These are phyloP conservation scores for Heliangelus exortis DNA, from an alignment of 2,797 vertebrate species.

Conservation along the genomic window DNA sequence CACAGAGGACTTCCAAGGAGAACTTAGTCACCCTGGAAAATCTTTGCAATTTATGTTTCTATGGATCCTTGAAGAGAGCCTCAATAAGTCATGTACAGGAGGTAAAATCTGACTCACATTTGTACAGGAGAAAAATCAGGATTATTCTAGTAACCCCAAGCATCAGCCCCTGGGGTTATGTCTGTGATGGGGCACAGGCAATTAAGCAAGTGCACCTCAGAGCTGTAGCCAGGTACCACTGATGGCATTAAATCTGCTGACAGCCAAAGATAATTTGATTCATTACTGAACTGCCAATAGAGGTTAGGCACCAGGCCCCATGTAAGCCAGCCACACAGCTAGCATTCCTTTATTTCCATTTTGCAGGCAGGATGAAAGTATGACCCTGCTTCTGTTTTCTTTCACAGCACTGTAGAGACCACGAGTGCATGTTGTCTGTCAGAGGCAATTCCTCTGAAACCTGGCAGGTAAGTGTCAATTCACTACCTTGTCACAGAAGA, in stretches of 20 bases:
- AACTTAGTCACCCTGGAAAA: background rate
- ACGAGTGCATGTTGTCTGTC: background rate
- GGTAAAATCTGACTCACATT: background rate
- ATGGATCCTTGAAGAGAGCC: background rate
- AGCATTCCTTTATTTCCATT: background rate
- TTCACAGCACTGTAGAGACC: background rate
- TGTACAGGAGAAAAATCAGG: background rate
- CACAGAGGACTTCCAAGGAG: fast-evolving
- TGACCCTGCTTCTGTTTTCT: background rate
- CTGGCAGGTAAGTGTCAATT: background rate
- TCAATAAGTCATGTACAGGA: background rate
- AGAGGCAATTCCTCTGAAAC: background rate
- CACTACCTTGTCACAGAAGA: background rate
- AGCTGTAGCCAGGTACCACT: background rate
- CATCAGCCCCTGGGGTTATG: fast-evolving
- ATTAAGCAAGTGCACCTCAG: background rate
- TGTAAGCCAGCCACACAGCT: fast-evolving
- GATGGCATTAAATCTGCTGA: background rate
- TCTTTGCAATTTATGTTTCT: background rate
- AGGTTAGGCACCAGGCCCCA: background rate
- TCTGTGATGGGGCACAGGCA: fast-evolving
- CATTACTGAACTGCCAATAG: background rate
- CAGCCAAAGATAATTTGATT: background rate
- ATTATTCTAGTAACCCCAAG: background rate
- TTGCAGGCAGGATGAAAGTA: background rate